Evolutionary conservation across 2,797 vertebrate genomes (phyloP), one percentile per base, ranked within the genome.

Genomic region (Neostethus bicornis): DNA sequence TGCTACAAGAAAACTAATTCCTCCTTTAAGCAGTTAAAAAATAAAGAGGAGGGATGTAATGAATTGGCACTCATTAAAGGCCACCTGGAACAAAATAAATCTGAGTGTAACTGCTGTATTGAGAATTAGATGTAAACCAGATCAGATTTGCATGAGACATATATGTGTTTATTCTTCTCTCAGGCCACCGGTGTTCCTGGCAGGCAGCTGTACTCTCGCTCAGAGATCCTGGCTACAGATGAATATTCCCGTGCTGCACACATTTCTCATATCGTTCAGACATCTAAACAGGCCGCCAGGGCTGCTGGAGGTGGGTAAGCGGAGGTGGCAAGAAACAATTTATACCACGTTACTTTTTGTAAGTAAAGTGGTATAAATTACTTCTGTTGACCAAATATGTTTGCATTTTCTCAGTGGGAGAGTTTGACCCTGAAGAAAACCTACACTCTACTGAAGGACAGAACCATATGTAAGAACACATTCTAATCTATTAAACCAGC

Each of bases 121-220:
- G 25, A 12, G 7, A 9, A 16, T 28, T 4, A 19, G 11, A 44
- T 37, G 9, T 35, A 35, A 51, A 66, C 29, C 25, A 13, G 7
- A 44, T 45, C 3, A 24, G 12, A 43, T 21, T 19, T 37, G 5
- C 53, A 31, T 4, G 2, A 38, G 8, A 43, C 39, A 16, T 35
- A 19, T 28, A 55, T 25, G 17, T 53, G 39, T 81, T 71, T 78
- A 19, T 65, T 51, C 43, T 51, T 37, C 21, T 73, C 66, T 26
- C 86, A 97, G 96, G 82, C 87, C 50, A 1, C 2, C 10, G 57
- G 80, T 44, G 69, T 34, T 48, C 53, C 14, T 0, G 77, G 83
- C 44, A 93, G 85, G 72, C 92, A 83, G 39, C 73, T 88, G 52
- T 91, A 92, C 76, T 93, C 94, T 10, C 88, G 74, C 68, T 94